Conservation (phyloP, 1,140 invertebrate genomes). For the Augochlora pura region DNA sequence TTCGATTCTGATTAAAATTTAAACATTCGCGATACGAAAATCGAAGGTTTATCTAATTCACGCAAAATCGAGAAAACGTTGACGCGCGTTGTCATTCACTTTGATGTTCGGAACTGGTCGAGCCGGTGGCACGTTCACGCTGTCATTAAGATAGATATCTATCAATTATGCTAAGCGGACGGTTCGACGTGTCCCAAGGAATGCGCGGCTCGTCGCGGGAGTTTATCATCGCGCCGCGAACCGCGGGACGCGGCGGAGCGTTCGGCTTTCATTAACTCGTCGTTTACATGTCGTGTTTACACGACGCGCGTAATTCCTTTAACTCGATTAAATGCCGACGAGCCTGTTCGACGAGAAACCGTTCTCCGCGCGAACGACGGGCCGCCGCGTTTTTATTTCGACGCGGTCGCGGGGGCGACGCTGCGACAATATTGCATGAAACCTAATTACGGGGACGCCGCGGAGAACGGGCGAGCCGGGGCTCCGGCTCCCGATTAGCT, state of each 20-base stretch:
- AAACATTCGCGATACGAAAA: neutral
- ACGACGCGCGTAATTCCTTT: neutral
- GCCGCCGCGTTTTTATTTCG: slow-evolving; percentile 9
- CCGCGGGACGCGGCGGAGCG: too few relatives aligned
- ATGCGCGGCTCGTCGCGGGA: neutral
- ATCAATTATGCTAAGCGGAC: neutral
- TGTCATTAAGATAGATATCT: neutral
- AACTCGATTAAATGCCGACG: slow-evolving; percentile 4
- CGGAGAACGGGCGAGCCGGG: neutral
- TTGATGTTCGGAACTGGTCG: neutral
- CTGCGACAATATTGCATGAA: neutral
- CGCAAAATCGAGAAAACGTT: neutral
- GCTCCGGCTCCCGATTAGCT: neutral
- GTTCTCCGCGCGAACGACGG: neutral
- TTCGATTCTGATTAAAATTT: neutral
- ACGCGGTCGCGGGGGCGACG: neutral
- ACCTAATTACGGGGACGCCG: neutral
- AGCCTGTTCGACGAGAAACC: neutral
- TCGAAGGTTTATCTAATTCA: neutral
- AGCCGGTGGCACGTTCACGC: neutral
- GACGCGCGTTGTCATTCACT: neutral
- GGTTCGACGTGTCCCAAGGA: too few relatives aligned
- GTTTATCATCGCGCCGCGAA: neutral
- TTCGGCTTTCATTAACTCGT: neutral
- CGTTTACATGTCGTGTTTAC: slow-evolving; percentile 1